A percentile compares a stretch with the other conserved stretches of the same genome.
Evolutionary conservation across 1,140 invertebrate genomes (phyloP).

Genomic region (Neodiprion lecontei): DNA sequence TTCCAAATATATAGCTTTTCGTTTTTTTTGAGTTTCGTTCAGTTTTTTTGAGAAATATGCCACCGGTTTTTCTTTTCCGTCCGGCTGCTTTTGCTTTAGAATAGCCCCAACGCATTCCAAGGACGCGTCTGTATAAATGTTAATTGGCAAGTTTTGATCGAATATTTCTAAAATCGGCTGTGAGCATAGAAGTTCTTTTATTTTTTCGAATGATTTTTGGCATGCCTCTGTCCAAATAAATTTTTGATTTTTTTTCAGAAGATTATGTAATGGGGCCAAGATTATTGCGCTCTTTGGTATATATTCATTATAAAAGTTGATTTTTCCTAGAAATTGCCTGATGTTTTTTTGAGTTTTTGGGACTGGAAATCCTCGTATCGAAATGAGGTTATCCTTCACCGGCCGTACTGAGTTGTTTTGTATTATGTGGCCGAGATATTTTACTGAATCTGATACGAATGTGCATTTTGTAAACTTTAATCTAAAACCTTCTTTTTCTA

Average conservation of each 20-base stretch:
- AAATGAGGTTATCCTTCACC: conserved; percentile 26
- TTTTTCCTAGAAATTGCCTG: conserved; percentile 20
- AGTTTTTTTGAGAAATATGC: conserved; percentile 18
- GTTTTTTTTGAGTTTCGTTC: conserved; percentile 21
- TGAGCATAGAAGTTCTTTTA: conserved; percentile 18
- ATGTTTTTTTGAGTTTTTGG: conserved; percentile 30
- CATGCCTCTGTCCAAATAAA: conserved; percentile 18
- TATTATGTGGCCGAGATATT: conserved; percentile 32
- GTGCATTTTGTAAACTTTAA: conserved; percentile 32
- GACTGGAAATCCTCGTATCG: conserved; percentile 29
- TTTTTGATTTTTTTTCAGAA: conserved; percentile 17
- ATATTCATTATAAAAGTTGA: conserved; percentile 5
- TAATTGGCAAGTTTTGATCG: conserved; percentile 5
- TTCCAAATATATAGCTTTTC: conserved; percentile 47
- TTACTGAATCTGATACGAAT: conserved; percentile 20
- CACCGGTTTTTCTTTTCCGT: conserved; percentile 25
- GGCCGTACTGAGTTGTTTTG: conserved; percentile 24
- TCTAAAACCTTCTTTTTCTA: conserved; percentile 30
- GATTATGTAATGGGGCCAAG: conserved; percentile 15
- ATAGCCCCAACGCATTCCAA: not conserved
- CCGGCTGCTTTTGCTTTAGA: conserved; percentile 5
- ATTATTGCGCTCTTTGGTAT: conserved; percentile 12
- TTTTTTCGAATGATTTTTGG: conserved; percentile 14
- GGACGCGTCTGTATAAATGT: conserved; percentile 23
- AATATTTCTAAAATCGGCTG: conserved; percentile 9